A percentile compares a stretch with the other conserved stretches of the same genome.
Evolutionary conservation across 2,888 invertebrate genomes (phyloP).

Genomic region (Arrhopalites spinosus): DNA sequence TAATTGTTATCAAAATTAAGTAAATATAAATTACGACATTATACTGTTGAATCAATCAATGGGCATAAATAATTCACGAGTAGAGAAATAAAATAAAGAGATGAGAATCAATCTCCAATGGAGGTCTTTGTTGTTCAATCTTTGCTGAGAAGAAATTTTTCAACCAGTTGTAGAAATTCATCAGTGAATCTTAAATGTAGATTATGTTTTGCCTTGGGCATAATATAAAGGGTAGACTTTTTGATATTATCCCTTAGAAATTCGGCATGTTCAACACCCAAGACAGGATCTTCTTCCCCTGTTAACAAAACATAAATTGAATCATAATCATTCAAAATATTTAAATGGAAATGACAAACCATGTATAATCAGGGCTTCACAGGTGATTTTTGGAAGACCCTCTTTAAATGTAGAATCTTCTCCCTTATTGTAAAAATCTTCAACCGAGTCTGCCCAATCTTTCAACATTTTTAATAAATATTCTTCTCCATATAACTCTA

Average conservation of each 20-base stretch:
- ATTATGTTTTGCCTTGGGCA: constrained; percentile 85
- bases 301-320: too few species aligned
- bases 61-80: too few species aligned
- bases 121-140: neutral
- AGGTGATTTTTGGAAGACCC: constrained; percentile 68
- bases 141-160: constrained; percentile 67
- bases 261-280: constrained; percentile 73
- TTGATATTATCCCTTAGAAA: constrained; percentile 72
- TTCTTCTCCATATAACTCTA: constrained; percentile 74
- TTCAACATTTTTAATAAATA: constrained; percentile 73
- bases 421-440: constrained; percentile 68
- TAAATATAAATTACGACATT: too few species aligned
- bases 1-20: too few species aligned
- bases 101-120: too few species aligned
- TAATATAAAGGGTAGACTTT: constrained; percentile 70
- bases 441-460: constrained; percentile 70
- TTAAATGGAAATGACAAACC: constrained; percentile 59
- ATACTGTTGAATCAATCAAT: too few species aligned
- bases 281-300: constrained; percentile 76
- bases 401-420: constrained; percentile 67
- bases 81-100: too few species aligned
- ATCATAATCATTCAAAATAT: too few species aligned
- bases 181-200: constrained; percentile 78
- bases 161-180: constrained; percentile 77
- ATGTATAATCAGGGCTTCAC: constrained; percentile 80